A percentile compares a stretch with the other conserved stretches of the same genome.
These are phyloP conservation scores for Macrochelys suwanniensis DNA, from an alignment of 2,797 vertebrate genomes.

Conservation along the genomic window DNA sequence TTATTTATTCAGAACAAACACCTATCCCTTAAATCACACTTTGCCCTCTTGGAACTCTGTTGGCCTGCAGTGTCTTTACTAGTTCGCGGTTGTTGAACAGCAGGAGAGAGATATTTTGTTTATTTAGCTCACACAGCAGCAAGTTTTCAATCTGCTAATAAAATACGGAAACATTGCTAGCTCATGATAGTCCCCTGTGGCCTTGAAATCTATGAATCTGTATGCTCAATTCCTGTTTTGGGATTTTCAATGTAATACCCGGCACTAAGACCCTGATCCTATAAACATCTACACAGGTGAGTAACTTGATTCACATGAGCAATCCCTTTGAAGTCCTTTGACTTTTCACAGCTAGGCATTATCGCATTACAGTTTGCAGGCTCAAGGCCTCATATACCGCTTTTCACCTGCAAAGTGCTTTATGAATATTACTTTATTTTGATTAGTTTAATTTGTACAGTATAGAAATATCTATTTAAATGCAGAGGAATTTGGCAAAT, in stretches of 20 bases:
- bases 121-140: not conserved
- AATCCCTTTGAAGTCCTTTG: not conserved
- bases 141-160: not conserved
- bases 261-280: not conserved
- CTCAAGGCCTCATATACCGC: not conserved
- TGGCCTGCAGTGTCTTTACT: not conserved
- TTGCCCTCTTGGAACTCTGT: not conserved
- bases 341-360: not conserved
- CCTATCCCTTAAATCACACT: not conserved
- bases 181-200: not conserved
- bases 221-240: not conserved
- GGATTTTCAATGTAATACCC: not conserved
- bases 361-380: not conserved
- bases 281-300: not conserved
- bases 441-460: not conserved
- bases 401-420: not conserved
- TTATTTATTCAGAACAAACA: not conserved
- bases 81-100: not conserved
- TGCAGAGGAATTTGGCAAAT: not conserved
- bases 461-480: not conserved
- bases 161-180: not conserved
- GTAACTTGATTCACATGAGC: not conserved
- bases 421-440: not conserved
- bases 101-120: not conserved
- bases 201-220: not conserved